Evolutionary conservation across 1,140 invertebrate genomes (phyloP).

Genomic region (Orchestia grillus): DNA sequence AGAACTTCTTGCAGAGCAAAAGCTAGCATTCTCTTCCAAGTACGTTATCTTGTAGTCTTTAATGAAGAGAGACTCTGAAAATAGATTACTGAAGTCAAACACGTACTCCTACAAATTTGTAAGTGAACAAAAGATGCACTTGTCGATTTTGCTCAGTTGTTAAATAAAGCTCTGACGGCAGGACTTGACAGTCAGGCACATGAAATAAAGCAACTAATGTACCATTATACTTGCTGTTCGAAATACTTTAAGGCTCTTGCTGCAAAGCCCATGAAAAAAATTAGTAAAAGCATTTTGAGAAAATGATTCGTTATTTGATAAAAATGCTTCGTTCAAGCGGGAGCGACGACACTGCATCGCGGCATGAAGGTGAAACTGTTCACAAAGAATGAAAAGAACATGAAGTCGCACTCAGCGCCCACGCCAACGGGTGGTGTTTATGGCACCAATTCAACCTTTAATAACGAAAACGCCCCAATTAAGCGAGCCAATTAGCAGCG

Average conservation of each 20-base stretch:
- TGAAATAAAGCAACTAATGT: neutral
- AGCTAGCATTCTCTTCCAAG: neutral
- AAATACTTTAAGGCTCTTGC: neutral
- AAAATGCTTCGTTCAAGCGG: neutral
- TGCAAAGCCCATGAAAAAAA: neutral
- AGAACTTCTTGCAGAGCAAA: too few relatives aligned
- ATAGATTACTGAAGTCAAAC: neutral
- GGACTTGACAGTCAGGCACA: neutral
- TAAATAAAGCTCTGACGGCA: neutral
- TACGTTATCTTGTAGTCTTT: neutral
- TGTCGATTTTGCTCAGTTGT: too few relatives aligned
- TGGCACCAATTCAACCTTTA: neutral
- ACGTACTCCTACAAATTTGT: neutral
- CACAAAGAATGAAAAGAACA: neutral
- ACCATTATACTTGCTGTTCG: neutral
- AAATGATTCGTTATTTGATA: neutral
- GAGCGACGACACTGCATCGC: too few relatives aligned
- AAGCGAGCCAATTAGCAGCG: neutral
- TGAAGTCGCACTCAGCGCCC: neutral
- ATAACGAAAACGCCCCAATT: neutral
- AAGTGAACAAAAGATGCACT: neutral
- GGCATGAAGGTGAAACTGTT: neutral
- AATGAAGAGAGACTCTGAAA: neutral
- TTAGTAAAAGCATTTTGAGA: neutral
- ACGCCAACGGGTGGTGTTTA: neutral